Evolutionary conservation across 2,113 vertebrate genomes (phyloP).

Genomic region (Globicephala melas): DNA sequence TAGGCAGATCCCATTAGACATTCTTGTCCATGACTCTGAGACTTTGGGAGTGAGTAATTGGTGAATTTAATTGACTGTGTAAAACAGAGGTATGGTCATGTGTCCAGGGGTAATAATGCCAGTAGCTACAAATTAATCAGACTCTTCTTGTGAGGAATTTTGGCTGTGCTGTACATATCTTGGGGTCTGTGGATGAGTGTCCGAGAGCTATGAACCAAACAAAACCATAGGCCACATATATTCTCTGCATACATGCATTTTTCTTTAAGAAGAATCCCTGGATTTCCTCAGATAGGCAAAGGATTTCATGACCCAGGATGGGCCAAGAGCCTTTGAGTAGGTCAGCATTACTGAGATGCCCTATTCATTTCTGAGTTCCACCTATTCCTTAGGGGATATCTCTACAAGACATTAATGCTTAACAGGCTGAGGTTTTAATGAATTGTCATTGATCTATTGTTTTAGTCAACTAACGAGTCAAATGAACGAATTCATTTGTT

Average conservation of each 20-base stretch:
- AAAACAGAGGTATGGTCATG: neutral
- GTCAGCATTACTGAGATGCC: neutral
- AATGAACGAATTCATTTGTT: neutral
- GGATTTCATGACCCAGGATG: neutral
- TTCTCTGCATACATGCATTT: neutral
- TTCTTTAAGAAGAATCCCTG: neutral
- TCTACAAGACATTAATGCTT: neutral
- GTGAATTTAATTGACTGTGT: neutral
- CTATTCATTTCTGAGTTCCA: neutral
- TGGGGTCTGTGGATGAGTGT: neutral
- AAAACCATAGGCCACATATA: neutral
- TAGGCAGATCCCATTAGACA: neutral
- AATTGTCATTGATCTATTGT: neutral
- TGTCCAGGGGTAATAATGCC: neutral
- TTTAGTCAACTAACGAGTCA: neutral
- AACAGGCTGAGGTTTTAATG: neutral
- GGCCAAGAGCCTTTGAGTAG: neutral
- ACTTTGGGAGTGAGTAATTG: neutral
- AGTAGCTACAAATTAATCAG: neutral
- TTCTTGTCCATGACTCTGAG: neutral
- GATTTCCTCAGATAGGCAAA: neutral
- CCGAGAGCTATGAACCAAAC: neutral
- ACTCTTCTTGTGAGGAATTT: neutral
- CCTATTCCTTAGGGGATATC: neutral
- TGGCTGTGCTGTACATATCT: neutral